phyloP scores from a whole-genome alignment of 2,113 vertebrate genomes.

The Dipodomys ordii region DNA sequence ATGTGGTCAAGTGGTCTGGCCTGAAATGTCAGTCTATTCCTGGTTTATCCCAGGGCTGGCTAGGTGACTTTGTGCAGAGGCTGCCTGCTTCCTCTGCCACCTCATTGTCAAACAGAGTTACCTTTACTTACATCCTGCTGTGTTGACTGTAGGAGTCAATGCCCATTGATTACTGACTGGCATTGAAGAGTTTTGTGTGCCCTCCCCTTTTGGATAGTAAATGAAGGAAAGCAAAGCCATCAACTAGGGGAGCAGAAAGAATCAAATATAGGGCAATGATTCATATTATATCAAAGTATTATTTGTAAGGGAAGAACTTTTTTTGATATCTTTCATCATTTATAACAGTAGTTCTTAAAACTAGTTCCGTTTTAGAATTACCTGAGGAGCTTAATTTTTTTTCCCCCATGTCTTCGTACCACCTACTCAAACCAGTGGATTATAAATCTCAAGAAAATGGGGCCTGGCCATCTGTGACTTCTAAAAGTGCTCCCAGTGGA shows the following conservation, averaged over 20 bases:
- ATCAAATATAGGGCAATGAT: not conserved
- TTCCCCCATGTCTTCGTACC: not conserved
- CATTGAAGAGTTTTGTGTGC: not conserved
- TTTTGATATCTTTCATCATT: slow-evolving; percentile 7
- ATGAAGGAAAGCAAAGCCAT: slow-evolving; percentile 37
- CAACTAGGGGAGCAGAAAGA: slow-evolving; percentile 6
- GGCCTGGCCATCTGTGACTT: not conserved
- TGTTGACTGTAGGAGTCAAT: not conserved
- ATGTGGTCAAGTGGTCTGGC: slow-evolving; percentile 60
- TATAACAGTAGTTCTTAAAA: not conserved
- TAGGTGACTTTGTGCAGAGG: slow-evolving; percentile 32
- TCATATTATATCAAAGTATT: slow-evolving; percentile 26
- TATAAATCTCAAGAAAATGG: not conserved
- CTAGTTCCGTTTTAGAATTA: slow-evolving; percentile 41
- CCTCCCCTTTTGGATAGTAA: not conserved
- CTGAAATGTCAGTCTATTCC: slow-evolving; percentile 51
- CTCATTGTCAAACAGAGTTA: slow-evolving; percentile 1
- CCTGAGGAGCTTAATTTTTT: not conserved
- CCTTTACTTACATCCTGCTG: not conserved
- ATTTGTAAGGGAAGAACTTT: slow-evolving; percentile 14
- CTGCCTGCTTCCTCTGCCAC: not conserved
- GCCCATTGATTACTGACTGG: not conserved
- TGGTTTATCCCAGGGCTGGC: slow-evolving; percentile 46
- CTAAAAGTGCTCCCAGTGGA: not conserved
- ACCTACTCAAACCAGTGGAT: not conserved